Conservation (phyloP, 2,888 invertebrate genomes). For the Cosmorhoe ocellata region DNA sequence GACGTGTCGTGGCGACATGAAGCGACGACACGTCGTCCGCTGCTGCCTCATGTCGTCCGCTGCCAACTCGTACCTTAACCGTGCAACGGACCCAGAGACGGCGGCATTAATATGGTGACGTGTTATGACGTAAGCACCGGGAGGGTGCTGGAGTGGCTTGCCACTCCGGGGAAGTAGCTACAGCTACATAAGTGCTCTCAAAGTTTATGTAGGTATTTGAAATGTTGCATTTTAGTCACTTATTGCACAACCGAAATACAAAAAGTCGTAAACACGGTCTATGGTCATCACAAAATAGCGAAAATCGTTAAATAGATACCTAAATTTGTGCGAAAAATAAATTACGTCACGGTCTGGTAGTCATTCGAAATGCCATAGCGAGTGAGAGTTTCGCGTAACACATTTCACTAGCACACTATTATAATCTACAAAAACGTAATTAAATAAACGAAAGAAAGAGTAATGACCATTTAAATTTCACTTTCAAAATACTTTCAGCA, state of each 20-base stretch:
- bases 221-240: no score
- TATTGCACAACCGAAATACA: not conserved
- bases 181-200: no score
- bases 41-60: no score
- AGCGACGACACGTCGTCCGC: no score
- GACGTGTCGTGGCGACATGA: no score
- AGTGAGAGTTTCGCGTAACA: constrained; percentile 41
- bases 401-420: constrained; percentile 37
- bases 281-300: not conserved
- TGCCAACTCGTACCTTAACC: no score
- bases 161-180: no score
- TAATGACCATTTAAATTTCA: constrained; percentile 12
- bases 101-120: no score
- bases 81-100: no score
- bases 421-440: constrained; percentile 31
- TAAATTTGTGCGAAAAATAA: constrained; percentile 20
- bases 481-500: not conserved
- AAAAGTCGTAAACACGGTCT: not conserved
- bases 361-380: constrained; percentile 27
- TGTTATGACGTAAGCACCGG: no score
- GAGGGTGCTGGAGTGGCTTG: no score
- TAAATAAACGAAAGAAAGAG: constrained; percentile 19
- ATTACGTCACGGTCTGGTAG: constrained; percentile 39
- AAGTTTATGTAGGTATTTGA: no score
- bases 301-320: constrained; percentile 1